Evolutionary conservation across 2,113 vertebrate genomes (phyloP).

Genomic region (Perognathus longimembris): DNA sequence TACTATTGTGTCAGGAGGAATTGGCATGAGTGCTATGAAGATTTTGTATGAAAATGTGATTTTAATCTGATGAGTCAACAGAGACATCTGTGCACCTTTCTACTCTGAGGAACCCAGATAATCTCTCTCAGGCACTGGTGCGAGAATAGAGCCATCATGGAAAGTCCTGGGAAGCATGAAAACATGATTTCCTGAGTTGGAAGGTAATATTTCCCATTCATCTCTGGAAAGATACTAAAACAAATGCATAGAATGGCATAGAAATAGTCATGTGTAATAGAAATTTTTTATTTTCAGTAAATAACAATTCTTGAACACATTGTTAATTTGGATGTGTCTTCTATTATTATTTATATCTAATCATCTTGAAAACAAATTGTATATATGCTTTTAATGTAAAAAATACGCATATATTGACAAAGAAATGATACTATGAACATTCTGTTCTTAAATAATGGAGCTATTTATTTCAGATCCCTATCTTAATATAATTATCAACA

Average conservation of each 20-base stretch:
- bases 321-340: neutral
- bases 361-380: neutral
- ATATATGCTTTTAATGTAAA: neutral
- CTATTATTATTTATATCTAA: neutral
- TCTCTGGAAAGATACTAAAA: neutral
- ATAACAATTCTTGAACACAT: too few relatives aligned
- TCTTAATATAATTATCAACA: neutral
- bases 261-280: neutral
- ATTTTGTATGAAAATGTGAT: conserved; percentile 69
- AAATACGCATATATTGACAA: neutral
- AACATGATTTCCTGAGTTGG: neutral
- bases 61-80: conserved; percentile 71
- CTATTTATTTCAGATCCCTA: neutral
- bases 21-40: conserved; percentile 46
- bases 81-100: conserved; percentile 53
- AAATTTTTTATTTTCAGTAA: neutral
- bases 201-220: neutral
- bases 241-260: neutral
- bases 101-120: neutral
- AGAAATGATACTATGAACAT: neutral
- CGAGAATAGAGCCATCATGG: neutral
- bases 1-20: conserved; percentile 60
- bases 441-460: neutral
- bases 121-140: neutral
- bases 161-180: neutral